These are phyloP conservation scores for Phenganax subtilis DNA, from an alignment of 92 coral and sea anemone species.

Conservation along the genomic window DNA sequence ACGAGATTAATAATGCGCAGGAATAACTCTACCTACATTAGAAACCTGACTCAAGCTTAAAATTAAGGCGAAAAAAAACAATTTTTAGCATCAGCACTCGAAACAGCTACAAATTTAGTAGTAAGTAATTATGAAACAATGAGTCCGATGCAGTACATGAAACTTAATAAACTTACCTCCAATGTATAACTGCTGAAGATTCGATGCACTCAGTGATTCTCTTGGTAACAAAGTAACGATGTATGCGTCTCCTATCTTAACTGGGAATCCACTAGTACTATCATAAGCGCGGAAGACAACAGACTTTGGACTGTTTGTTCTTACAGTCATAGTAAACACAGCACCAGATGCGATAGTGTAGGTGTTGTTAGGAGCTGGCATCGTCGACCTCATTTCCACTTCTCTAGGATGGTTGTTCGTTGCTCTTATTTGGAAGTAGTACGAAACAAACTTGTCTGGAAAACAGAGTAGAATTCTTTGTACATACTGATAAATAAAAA, in stretches of 20 bases:
- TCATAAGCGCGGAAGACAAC: conserved; percentile 17
- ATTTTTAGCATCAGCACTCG: too few relatives aligned
- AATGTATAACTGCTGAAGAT: background rate
- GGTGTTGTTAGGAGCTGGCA: background rate
- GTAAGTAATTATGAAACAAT: too few relatives aligned
- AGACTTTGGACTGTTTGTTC: conserved; percentile 5
- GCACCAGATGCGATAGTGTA: conserved; percentile 18
- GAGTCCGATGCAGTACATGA: too few relatives aligned
- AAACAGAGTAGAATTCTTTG: background rate
- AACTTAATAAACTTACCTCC: background rate
- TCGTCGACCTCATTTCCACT: conserved; percentile 24
- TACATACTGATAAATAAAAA: background rate
- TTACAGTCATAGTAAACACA: background rate
- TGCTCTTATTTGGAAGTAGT: conserved; percentile 7
- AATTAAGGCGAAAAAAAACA: too few relatives aligned
- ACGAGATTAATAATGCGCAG: too few relatives aligned
- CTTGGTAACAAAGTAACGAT: background rate
- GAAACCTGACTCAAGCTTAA: too few relatives aligned
- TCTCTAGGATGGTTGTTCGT: background rate
- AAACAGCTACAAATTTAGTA: too few relatives aligned
- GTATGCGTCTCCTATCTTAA: background rate
- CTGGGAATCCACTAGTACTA: conserved; percentile 4
- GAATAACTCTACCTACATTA: too few relatives aligned
- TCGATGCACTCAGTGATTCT: background rate
- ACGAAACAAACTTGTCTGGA: conserved; percentile 9